Conservation (phyloP, 1,140 invertebrate species). For the Drosophila ambigua region DNA sequence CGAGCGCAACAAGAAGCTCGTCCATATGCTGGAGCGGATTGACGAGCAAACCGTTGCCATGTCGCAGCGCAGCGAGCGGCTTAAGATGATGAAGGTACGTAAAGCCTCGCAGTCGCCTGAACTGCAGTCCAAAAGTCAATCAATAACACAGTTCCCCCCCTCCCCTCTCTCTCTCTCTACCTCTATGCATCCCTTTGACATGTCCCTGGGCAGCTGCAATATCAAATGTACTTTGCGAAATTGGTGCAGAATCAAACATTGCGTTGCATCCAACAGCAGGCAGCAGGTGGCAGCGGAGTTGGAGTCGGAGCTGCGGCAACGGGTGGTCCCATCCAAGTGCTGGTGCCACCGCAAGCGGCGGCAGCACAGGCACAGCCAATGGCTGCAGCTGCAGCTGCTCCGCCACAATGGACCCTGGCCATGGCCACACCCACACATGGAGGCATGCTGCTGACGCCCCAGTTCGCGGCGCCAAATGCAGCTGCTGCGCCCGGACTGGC, state of each 20-base stretch:
- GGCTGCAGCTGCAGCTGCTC: conserved; percentile 23
- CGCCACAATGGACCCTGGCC: conserved; percentile 69
- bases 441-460: conserved; percentile 68
- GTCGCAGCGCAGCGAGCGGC: conserved; percentile 86
- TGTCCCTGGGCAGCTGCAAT: conserved; percentile 63
- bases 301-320: neutral
- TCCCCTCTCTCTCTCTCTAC: neutral
- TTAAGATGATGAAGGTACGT: conserved; percentile 85
- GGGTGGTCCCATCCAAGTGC: conserved; percentile 38
- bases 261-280: conserved; percentile 69
- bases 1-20: conserved; percentile 86
- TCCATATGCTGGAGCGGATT: conserved; percentile 85
- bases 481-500: neutral
- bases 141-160: no score
- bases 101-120: no score
- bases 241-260: conserved; percentile 75
- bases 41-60: conserved; percentile 86
- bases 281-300: conserved; percentile 19
- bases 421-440: conserved; percentile 69
- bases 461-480: conserved; percentile 42
- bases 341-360: conserved; percentile 57
- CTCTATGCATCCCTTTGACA: neutral
- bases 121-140: neutral
- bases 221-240: conserved; percentile 83
- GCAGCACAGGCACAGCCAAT: conserved; percentile 31